These are phyloP conservation scores for Siniperca scherzeri DNA, from an alignment of 2,797 vertebrate species.

Conservation along the genomic window DNA sequence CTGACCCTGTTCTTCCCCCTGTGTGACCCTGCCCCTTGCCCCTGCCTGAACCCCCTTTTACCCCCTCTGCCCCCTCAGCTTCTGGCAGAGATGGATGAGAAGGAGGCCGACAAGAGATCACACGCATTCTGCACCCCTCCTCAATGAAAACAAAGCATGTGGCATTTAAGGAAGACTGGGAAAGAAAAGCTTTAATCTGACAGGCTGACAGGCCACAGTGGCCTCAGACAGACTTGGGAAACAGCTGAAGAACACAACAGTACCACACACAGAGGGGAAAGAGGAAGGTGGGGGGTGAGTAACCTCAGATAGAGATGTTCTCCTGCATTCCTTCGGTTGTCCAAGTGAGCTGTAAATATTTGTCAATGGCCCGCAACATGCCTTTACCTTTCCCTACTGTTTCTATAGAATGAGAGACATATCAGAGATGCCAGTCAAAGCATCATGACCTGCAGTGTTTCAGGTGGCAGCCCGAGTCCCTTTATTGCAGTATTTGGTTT, in stretches of 20 bases:
- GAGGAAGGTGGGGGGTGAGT: conserved; percentile 54
- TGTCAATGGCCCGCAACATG: conserved; percentile 67
- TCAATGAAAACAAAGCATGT: conserved; percentile 83
- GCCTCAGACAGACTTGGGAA: conserved; percentile 74
- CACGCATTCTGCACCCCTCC: conserved; percentile 82
- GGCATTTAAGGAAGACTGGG: conserved; percentile 77
- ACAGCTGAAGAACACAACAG: conserved; percentile 65
- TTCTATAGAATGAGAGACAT: conserved; percentile 55
- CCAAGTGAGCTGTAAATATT: conserved; percentile 78
- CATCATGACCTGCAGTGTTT: conserved; percentile 57
- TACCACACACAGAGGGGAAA: conserved; percentile 77
- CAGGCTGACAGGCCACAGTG: conserved; percentile 77
- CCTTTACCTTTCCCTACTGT: conserved; percentile 72
- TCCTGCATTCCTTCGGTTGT: conserved; percentile 77
- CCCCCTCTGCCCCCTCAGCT: conserved; percentile 67
- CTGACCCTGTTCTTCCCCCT: conserved; percentile 79
- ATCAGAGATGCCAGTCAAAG: conserved; percentile 64
- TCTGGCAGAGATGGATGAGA: conserved; percentile 84
- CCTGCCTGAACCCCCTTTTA: conserved; percentile 76
- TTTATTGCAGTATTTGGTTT: conserved; percentile 79
- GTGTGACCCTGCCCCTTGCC: conserved; percentile 79
- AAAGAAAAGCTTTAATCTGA: conserved; percentile 79
- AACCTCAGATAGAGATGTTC: conserved; percentile 68
- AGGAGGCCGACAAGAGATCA: conserved; percentile 81
- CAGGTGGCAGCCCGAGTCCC: conserved; percentile 54